Percentiles rank a stretch among this genome's conserved stretches.
Evolutionary conservation across 1,140 invertebrate genomes (phyloP).

Genomic region (Tachypleus tridentatus): DNA sequence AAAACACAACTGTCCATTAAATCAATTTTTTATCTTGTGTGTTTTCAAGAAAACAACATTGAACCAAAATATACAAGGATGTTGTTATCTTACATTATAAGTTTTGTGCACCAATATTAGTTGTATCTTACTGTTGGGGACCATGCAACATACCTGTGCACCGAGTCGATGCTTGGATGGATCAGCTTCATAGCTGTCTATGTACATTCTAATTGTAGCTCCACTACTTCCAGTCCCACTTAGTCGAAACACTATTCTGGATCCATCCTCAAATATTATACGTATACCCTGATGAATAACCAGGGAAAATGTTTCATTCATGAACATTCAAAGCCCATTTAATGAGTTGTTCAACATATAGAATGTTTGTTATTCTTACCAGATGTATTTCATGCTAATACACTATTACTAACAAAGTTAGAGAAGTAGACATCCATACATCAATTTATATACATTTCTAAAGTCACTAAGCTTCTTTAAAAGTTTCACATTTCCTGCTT

Average conservation of each 20-base stretch:
- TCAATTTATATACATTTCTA: too few species aligned
- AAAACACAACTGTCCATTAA: constrained; percentile 4
- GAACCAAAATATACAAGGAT: not conserved
- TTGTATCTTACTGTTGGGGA: not conserved
- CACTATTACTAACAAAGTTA: too few species aligned
- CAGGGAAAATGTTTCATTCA: constrained; percentile 30
- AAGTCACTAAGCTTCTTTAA: too few species aligned
- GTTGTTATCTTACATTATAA: not conserved
- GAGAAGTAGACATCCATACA: too few species aligned
- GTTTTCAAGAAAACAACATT: not conserved
- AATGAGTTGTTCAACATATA: too few species aligned
- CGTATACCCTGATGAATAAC: constrained; percentile 61
- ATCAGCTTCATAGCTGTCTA: constrained; percentile 73
- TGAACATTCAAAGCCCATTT: too few species aligned
- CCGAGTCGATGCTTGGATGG: constrained; percentile 47
- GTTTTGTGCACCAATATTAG: not conserved
- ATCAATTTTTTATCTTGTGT: not conserved
- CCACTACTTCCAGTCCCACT: constrained; percentile 96
- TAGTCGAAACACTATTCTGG: constrained; percentile 79
- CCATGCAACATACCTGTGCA: constrained; percentile 49
- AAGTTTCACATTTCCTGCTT: too few species aligned
- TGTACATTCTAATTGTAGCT: constrained; percentile 88
- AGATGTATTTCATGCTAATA: too few species aligned
- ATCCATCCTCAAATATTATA: constrained; percentile 86
- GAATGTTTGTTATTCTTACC: too few species aligned